Percentiles rank a stretch among this genome's conserved stretches.
Conservation (phyloP, 2,113 vertebrate genomes). For the Megalops atlanticus region DNA sequence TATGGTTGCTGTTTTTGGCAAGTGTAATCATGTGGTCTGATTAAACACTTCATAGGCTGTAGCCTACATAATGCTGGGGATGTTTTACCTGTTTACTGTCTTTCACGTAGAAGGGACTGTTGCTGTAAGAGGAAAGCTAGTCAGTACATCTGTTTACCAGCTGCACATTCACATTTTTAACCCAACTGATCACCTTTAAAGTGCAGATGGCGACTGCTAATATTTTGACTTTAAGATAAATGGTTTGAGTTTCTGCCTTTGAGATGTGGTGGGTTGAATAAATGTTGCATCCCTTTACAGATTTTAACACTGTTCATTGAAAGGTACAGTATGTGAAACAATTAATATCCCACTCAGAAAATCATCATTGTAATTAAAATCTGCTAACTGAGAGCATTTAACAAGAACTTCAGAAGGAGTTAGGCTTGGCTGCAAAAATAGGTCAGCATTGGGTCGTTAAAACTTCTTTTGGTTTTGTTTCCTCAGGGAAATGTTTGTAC, state of each 20-base stretch:
- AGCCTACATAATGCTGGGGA: constrained; percentile 45
- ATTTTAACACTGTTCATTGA: neutral
- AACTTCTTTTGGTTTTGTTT: constrained; percentile 57
- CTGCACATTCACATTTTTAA: neutral
- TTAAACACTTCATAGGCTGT: constrained; percentile 38
- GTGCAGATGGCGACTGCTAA: neutral
- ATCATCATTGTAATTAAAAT: neutral
- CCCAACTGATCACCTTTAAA: neutral
- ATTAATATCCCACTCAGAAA: neutral
- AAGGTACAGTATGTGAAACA: neutral
- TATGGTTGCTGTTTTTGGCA: constrained; percentile 6
- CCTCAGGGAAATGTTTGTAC: constrained; percentile 70
- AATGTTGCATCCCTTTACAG: neutral
- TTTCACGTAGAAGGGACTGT: constrained; percentile 38
- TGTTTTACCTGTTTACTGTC: constrained; percentile 26
- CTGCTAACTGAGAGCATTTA: constrained; percentile 30
- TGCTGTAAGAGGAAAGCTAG: constrained; percentile 45
- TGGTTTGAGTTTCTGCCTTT: no score
- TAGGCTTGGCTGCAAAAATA: constrained; percentile 34
- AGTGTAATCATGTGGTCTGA: constrained; percentile 34
- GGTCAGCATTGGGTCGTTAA: constrained; percentile 47
- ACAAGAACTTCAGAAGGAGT: constrained; percentile 43
- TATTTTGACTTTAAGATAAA: no score
- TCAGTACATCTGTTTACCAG: constrained; percentile 32
- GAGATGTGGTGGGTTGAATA: neutral